Base-by-base conservation (phyloP, 2,888 invertebrate species). In the Machimus atricapillus region DNA sequence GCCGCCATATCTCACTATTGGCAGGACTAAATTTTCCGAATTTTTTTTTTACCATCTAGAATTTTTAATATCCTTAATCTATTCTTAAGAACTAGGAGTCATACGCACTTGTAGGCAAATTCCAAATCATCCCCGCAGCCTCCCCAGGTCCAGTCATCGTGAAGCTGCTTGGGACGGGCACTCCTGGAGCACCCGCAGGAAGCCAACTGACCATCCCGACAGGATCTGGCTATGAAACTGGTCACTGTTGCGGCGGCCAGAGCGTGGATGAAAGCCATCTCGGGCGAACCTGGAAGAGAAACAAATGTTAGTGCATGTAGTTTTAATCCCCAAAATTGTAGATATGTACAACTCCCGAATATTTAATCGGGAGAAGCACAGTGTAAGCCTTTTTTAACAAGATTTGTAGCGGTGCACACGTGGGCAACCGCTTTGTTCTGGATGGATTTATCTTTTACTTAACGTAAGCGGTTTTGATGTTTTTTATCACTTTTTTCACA, bases 41-140 rank as follows among this genome's bases (percentile, higher is more conserved):
- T 58, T 66, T 9, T 66, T 66, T 66, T 27, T 9, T 3, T 19
- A 66, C 27, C 66, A 27, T 66, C 23, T 19, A 12, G 23, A 12
- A 4, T 9, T 23, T 66, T 66, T 66, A 8, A 66, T 66, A 66
- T 37, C n/a, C 16, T 76, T 76, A 76, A 37, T 76, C n/a, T 37
- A 37, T 66, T 66, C 9, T 66, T 66, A 66, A 27, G 12, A 12
- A 66, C 9, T 27, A 76, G 16, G 3, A 79, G 14, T 40, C 81
- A 46, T 87, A 94, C 95, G 95, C 92, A 97, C 96, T 97, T 97
- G 94, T 98, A 98, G 88, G 98, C 98, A 92, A 98, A 98, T 92
- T 98, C 97, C 87, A 98, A 95, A 93, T 99, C 98, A 92, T 99
- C 99, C 0, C 98, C 99, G 90, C 98, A 99, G 34, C 99, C 99